phyloP scores from a whole-genome alignment of 2,888 invertebrate species.

The Celastrina argiolus region DNA sequence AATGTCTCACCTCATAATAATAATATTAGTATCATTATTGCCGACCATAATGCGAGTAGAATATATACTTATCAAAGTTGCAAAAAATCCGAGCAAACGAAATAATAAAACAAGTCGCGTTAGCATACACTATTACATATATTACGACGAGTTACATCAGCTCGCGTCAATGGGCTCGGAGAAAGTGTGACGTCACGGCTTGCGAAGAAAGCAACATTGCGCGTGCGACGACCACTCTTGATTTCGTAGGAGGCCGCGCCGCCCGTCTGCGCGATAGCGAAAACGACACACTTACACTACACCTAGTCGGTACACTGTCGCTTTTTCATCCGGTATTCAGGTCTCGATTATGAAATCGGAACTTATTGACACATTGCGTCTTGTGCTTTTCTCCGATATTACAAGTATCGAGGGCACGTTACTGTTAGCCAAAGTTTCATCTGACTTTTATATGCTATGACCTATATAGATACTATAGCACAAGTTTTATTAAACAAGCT shows the following conservation, averaged over 20 bases:
- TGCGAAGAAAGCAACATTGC: conserved; percentile 71
- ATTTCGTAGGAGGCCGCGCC: conserved; percentile 66
- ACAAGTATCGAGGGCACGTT: conserved; percentile 27
- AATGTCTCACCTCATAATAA: too few relatives aligned
- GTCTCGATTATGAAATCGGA: conserved; percentile 68
- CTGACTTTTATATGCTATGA: background rate
- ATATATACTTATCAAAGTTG: background rate
- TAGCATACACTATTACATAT: conserved; percentile 44
- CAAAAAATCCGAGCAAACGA: conserved; percentile 31
- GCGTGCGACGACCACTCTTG: conserved; percentile 65
- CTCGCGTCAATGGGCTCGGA: conserved; percentile 58
- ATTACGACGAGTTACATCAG: conserved; percentile 62
- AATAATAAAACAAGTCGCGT: conserved; percentile 32
- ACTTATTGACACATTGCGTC: conserved; percentile 59
- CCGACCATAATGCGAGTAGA: background rate
- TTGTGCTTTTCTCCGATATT: conserved; percentile 39
- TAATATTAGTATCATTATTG: background rate
- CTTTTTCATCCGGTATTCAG: conserved; percentile 69
- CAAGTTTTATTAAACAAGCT: too few relatives aligned
- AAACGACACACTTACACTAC: conserved; percentile 69
- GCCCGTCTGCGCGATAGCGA: conserved; percentile 71
- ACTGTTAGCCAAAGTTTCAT: conserved; percentile 13
- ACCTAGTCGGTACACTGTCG: conserved; percentile 50
- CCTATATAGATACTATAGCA: too few relatives aligned
- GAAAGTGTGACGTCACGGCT: conserved; percentile 72